Conservation (phyloP, 2,113 vertebrate genomes). For the Barnardius zonarius region DNA sequence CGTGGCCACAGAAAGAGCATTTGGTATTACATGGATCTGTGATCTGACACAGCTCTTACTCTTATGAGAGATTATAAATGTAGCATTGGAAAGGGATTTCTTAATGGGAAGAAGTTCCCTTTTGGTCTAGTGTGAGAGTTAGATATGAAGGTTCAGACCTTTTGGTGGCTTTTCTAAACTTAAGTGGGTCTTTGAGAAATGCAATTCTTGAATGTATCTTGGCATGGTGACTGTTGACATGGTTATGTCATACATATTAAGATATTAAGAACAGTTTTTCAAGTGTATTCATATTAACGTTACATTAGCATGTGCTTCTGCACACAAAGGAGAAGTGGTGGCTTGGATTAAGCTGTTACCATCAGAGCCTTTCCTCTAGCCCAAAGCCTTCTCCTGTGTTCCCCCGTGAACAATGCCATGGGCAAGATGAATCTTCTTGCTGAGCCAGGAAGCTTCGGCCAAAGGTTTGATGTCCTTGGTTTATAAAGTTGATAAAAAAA, state of each 20-base stretch:
- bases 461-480: background rate
- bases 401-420: background rate
- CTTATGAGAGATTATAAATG: background rate
- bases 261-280: background rate
- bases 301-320: background rate
- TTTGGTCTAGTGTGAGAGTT: background rate
- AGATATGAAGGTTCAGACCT: background rate
- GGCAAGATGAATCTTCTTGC: background rate
- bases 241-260: background rate
- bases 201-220: background rate
- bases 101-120: background rate
- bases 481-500: background rate
- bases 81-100: background rate
- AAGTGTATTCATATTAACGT: background rate
- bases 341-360: background rate
- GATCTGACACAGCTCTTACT: background rate
- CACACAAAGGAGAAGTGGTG: background rate
- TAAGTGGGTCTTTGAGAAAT: background rate
- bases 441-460: background rate
- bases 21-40: background rate
- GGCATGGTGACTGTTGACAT: background rate
- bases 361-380: background rate
- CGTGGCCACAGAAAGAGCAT: background rate
- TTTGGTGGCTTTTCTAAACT: background rate
- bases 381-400: background rate